Conservation (phyloP, 1,140 invertebrate genomes). For the Aleiodes sp. region DNA sequence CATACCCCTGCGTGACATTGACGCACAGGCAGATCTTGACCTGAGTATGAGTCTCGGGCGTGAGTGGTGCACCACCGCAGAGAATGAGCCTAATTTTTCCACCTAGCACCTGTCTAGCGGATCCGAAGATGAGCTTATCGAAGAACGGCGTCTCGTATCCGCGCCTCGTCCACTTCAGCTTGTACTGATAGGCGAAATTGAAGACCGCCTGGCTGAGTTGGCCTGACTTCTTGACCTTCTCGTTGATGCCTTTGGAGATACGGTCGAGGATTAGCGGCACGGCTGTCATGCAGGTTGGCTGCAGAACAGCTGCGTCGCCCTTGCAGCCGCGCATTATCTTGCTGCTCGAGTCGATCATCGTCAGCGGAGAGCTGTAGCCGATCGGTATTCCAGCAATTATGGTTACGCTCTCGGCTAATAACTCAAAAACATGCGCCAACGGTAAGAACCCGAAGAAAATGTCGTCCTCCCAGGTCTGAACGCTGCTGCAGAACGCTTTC, state of each 20-base stretch:
- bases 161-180: constrained; percentile 82
- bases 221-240: constrained; percentile 85
- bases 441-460: constrained; percentile 95
- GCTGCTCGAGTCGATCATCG: constrained; percentile 93
- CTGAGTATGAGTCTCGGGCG: constrained; percentile 95
- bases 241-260: constrained; percentile 94
- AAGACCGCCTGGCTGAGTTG: constrained; percentile 82
- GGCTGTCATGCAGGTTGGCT: constrained; percentile 93
- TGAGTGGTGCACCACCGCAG: constrained; percentile 92
- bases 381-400: constrained; percentile 88
- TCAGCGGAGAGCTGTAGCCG: constrained; percentile 95
- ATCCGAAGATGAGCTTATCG: constrained; percentile 70
- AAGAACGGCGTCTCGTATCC: constrained; percentile 87
- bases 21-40: constrained; percentile 93
- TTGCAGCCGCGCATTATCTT: constrained; percentile 93
- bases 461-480: constrained; percentile 78
- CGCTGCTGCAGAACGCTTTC: constrained; percentile 85
- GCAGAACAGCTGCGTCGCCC: constrained; percentile 89
- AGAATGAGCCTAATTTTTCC: constrained; percentile 88
- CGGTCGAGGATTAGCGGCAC: constrained; percentile 97
- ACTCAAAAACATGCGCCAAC: constrained; percentile 96
- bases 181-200: constrained; percentile 92
- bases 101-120: constrained; percentile 83
- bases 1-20: constrained; percentile 91
- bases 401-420: constrained; percentile 82